These are phyloP conservation scores for Beroe forskalii DNA, from an alignment of 37 sponge, comb jelly and placozoan genomes.

Conservation along the genomic window DNA sequence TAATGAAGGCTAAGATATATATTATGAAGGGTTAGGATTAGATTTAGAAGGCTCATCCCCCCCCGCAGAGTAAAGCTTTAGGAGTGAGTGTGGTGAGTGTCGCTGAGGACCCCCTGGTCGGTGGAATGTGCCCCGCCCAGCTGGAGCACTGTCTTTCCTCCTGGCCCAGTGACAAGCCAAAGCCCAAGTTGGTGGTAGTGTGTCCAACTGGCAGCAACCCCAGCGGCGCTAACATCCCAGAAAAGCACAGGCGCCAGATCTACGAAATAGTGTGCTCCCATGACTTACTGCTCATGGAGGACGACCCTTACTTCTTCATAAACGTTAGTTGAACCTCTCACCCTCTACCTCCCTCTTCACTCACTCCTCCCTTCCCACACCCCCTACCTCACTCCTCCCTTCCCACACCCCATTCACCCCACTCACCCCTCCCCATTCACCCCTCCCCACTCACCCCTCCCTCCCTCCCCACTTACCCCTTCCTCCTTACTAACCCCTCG, in stretches of 20 bases:
- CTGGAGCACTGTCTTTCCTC: not conserved
- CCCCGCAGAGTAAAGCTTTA: no score
- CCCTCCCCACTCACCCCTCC: no score
- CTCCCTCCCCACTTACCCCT: no score
- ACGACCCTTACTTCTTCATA: conserved; percentile 57
- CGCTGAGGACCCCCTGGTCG: not conserved
- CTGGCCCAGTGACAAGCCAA: conserved; percentile 7
- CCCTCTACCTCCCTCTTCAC: not conserved
- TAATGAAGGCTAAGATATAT: no score
- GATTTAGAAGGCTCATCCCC: no score
- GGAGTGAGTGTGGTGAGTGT: not conserved
- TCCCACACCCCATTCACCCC: no score
- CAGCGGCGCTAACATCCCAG: conserved; percentile 48
- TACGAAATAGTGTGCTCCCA: not conserved
- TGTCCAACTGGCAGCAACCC: conserved; percentile 62
- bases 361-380: not conserved
- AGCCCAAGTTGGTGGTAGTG: not conserved
- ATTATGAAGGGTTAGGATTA: no score
- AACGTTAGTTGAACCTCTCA: conserved; percentile 40
- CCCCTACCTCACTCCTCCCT: no score
- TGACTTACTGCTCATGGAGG: conserved; percentile 36
- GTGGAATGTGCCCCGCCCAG: not conserved
- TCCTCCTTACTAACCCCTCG: no score
- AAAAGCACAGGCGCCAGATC: not conserved
- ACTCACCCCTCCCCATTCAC: no score